These are phyloP conservation scores for Stratiomys singularior DNA, from an alignment of 2,888 invertebrate species.

Conservation along the genomic window DNA sequence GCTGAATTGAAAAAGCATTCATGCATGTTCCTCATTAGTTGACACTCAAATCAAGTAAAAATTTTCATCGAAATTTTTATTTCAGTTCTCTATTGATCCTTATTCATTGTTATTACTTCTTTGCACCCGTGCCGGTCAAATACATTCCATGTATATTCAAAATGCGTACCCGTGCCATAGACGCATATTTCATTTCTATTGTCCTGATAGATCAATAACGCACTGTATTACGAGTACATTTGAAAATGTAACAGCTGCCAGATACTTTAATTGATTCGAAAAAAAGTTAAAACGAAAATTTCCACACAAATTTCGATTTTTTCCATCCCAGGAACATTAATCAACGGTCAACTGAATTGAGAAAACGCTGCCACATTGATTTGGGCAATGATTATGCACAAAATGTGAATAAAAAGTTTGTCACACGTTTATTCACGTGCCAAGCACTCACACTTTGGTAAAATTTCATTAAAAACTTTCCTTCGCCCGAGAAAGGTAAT, in stretches of 20 bases:
- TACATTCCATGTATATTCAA: too few relatives aligned
- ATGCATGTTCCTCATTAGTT: too few relatives aligned
- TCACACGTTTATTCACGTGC: slow-evolving; percentile 36
- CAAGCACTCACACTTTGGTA: background rate
- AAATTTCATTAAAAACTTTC: slow-evolving; percentile 34
- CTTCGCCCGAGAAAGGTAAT: slow-evolving; percentile 17
- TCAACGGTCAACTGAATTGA: slow-evolving; percentile 19
- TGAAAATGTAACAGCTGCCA: slow-evolving; percentile 21
- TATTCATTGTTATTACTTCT: too few relatives aligned
- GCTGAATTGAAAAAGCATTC: too few relatives aligned
- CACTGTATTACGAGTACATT: too few relatives aligned
- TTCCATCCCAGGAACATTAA: background rate
- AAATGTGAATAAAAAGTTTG: slow-evolving; percentile 29
- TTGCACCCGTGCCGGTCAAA: too few relatives aligned
- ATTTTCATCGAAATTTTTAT: too few relatives aligned
- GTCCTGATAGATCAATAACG: too few relatives aligned
- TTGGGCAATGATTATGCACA: slow-evolving; percentile 19
- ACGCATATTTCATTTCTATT: too few relatives aligned
- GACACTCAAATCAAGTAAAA: too few relatives aligned
- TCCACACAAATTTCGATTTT: slow-evolving; percentile 35
- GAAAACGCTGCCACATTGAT: background rate
- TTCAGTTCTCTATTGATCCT: too few relatives aligned
- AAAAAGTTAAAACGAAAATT: background rate
- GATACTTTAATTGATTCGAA: slow-evolving; percentile 20
- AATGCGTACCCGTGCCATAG: too few relatives aligned